Conservation (phyloP, 1,140 invertebrate genomes). For the Lamellibrachia luymesi region DNA sequence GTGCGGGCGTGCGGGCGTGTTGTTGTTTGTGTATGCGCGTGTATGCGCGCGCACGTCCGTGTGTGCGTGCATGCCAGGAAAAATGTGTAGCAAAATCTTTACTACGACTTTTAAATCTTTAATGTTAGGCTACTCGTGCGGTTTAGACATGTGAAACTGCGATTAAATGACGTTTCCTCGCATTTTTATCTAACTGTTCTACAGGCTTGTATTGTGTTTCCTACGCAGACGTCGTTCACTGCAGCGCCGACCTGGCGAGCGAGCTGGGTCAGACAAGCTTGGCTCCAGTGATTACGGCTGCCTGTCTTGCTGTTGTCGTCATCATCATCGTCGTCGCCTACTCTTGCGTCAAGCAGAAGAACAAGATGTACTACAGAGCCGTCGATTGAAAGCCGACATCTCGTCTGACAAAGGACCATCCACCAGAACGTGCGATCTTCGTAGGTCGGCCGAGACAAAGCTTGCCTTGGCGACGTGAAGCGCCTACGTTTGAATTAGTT, state of each 20-base stretch:
- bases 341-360: background rate
- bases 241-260: background rate
- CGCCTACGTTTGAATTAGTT: background rate
- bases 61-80: no score
- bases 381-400: background rate
- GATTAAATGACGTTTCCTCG: background rate
- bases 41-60: no score
- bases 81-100: no score
- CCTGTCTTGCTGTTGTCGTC: background rate
- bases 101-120: no score
- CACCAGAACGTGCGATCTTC: background rate
- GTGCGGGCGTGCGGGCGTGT: no score
- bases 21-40: no score
- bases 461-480: background rate
- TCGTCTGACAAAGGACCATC: background rate
- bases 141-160: background rate
- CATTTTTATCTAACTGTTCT: background rate
- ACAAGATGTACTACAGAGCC: background rate
- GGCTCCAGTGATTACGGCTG: background rate
- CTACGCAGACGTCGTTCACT: background rate
- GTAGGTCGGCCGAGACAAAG: background rate
- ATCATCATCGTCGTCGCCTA: background rate
- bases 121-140: background rate
- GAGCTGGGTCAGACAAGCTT: background rate
- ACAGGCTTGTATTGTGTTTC: background rate